These are phyloP conservation scores for Sturnus vulgaris DNA, from an alignment of 2,113 vertebrate genomes.

Conservation along the genomic window DNA sequence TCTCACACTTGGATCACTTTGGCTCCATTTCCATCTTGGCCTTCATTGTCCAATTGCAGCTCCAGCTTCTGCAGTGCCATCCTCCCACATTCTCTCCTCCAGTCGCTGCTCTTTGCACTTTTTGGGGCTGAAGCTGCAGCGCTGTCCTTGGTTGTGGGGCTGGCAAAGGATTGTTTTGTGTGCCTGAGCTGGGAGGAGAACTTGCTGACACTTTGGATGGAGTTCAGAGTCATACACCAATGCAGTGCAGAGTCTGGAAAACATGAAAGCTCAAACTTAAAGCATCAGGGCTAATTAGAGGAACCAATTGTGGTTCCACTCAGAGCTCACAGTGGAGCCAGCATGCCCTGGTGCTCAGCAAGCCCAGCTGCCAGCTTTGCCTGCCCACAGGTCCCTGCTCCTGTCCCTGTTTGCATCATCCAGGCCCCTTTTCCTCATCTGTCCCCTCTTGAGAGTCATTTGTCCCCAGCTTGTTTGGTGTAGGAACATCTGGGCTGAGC, in stretches of 20 bases:
- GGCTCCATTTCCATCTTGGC: background rate
- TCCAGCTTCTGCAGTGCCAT: background rate
- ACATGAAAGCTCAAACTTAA: accelerated
- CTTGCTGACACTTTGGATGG: background rate
- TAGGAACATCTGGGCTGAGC: background rate
- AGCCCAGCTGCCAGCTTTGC: background rate
- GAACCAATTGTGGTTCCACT: background rate
- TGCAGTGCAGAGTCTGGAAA: background rate
- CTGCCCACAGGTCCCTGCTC: background rate
- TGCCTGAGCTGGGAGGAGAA: background rate
- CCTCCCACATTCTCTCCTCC: background rate
- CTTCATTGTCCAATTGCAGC: background rate
- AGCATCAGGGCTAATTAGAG: background rate
- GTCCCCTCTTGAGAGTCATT: background rate
- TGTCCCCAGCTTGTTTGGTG: background rate
- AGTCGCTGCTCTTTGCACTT: background rate
- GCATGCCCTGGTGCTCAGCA: background rate
- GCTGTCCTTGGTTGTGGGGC: background rate
- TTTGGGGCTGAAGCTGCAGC: background rate
- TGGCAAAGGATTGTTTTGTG: background rate
- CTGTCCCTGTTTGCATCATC: background rate
- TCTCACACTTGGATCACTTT: no score
- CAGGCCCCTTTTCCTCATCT: background rate
- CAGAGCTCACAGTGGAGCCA: background rate
- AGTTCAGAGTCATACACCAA: background rate